Percentiles rank a stretch among this genome's conserved stretches.
These are phyloP conservation scores for Pandion haliaetus DNA, from an alignment of 2,113 vertebrate genomes.

Conservation along the genomic window DNA sequence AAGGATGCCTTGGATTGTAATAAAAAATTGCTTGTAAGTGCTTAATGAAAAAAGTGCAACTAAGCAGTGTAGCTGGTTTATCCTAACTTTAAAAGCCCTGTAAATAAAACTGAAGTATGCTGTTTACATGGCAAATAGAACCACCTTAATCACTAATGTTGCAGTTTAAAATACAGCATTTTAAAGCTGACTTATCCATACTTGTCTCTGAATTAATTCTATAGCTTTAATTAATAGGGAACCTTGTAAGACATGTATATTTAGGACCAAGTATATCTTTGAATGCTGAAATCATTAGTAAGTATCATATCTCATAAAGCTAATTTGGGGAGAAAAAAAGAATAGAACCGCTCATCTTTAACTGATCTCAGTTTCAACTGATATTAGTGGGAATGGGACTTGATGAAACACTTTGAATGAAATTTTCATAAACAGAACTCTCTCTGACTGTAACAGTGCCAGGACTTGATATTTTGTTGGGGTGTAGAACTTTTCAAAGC, in stretches of 20 bases:
- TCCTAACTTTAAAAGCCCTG: neutral
- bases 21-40: constrained; percentile 90
- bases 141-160: neutral
- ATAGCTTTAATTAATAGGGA: neutral
- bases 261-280: neutral
- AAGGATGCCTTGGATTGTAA: constrained; percentile 81
- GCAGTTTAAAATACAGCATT: neutral
- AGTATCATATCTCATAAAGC: neutral
- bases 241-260: neutral
- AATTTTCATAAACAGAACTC: neutral
- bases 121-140: neutral
- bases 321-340: neutral
- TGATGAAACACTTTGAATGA: neutral
- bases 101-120: neutral
- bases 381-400: neutral
- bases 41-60: neutral
- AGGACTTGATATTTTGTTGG: neutral
- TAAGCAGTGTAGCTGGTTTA: neutral
- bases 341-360: neutral
- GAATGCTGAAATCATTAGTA: neutral
- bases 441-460: neutral
- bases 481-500: neutral
- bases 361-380: neutral
- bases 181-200: neutral
- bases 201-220: neutral